Percentiles rank a stretch among this genome's conserved stretches.
phyloP scores from a whole-genome alignment of 2,888 invertebrate species.

The Dolichomitus sp. region DNA sequence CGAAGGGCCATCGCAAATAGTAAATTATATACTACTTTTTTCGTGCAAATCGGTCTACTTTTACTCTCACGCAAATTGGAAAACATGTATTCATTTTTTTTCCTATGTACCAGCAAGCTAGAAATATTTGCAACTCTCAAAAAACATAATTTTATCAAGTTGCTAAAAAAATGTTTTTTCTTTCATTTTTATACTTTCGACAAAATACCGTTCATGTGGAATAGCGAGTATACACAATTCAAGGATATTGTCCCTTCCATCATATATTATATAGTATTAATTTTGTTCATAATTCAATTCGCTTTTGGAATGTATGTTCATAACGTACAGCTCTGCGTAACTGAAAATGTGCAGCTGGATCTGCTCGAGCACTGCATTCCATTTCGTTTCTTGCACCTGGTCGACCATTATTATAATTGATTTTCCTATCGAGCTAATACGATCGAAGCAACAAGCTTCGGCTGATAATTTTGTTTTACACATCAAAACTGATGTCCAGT shows the following conservation, averaged over 20 bases:
- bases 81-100: too few relatives aligned
- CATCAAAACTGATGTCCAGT: not conserved
- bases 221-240: too few relatives aligned
- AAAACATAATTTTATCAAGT: too few relatives aligned
- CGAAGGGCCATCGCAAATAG: not conserved
- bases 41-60: not conserved
- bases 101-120: too few relatives aligned
- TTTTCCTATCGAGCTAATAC: slow-evolving; percentile 23
- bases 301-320: not conserved
- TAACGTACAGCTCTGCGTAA: slow-evolving; percentile 1
- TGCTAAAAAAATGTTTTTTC: too few relatives aligned
- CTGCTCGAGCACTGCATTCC: slow-evolving; percentile 53
- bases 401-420: slow-evolving; percentile 36
- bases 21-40: not conserved
- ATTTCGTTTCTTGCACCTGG: slow-evolving; percentile 70
- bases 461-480: not conserved
- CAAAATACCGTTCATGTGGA: too few relatives aligned
- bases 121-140: too few relatives aligned
- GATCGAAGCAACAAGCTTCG: slow-evolving; percentile 1
- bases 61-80: too few relatives aligned
- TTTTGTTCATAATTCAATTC: not conserved
- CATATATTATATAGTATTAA: not conserved
- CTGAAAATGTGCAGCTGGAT: slow-evolving; percentile 71
- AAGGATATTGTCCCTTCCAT: not conserved
- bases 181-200: not conserved